Conservation (phyloP, 2,888 invertebrate species). For the Pardosa pseudoannulata region DNA sequence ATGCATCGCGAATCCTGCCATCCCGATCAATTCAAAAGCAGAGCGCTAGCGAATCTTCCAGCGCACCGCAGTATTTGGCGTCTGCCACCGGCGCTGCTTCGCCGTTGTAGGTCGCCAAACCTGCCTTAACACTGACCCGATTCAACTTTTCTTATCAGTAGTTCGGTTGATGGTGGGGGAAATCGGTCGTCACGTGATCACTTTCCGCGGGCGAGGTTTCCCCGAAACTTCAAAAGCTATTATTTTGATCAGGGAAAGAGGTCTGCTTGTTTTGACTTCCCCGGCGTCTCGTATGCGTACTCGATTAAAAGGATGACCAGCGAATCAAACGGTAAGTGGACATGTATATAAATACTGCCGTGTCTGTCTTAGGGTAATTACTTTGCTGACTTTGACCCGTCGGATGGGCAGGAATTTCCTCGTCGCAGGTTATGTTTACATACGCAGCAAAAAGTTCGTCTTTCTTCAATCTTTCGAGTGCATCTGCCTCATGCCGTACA, state of each 20-base stretch:
- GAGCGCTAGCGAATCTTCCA: too few species aligned
- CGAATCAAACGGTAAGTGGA: conserved; percentile 11
- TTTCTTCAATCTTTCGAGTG: too few species aligned
- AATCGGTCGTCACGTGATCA: conserved; percentile 49
- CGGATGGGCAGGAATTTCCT: not conserved
- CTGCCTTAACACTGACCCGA: conserved; percentile 25
- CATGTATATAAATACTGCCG: not conserved
- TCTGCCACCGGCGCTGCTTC: not conserved
- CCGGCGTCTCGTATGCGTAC: not conserved
- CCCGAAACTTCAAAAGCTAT: not conserved
- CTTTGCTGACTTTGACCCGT: not conserved
- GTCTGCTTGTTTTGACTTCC: not conserved
- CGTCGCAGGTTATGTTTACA: not conserved
- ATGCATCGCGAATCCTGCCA: too few species aligned
- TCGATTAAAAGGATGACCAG: not conserved
- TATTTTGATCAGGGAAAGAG: not conserved
- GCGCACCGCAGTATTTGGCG: too few species aligned
- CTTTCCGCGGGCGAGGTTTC: not conserved
- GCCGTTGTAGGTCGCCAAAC: not conserved
- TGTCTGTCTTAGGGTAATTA: not conserved
- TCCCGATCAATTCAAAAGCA: too few species aligned
- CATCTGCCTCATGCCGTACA: too few species aligned
- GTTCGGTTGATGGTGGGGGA: conserved; percentile 40
- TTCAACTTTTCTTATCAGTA: conserved; percentile 58
- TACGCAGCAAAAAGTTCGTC: too few species aligned